Base-by-base conservation (phyloP, 2,113 vertebrate genomes). In the Lasiurus cinereus region DNA sequence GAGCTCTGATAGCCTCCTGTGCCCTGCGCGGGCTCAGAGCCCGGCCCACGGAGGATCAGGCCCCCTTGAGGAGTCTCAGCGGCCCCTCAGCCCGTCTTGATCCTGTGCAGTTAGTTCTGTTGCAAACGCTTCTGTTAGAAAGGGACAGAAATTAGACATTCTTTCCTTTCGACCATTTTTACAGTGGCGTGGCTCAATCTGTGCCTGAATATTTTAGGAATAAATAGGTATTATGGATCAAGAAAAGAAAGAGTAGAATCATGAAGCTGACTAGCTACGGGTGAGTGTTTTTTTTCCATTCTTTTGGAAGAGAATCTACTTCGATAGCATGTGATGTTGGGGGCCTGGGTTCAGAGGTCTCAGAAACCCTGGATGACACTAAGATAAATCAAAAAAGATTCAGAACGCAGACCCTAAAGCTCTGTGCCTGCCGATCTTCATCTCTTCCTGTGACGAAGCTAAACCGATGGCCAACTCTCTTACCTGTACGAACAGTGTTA, bases 261-360 rank as follows among this genome's bases (percentile, higher is more conserved):
- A 95, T 97, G 97, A 97, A 97, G 95, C 80, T 98, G 95, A 96
- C 97, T 94, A 96, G 93, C 97, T 98, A 52, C 96, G 91, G 97
- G 91, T 96, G 96, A 95, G 74, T 96, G 96, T 97, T 97, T 98
- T 97, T 39, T 97, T 93, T 76, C 95, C 95, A 50, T 80, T 80
- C 95, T 91, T 94, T 95, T 96, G 94, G 67, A 97, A 96, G 97
- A 94, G 79, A 90, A 97, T 95, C 93, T 96, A 83, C 94, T 97
- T 97, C 73, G 33, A 66, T 98, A 66, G 96, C 72, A 73, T 96
- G 78, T 82, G 93, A 90, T 97, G 87, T 96, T 24, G 43, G 87
- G 93, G 33, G 43, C 62, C 24, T 94, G 87, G 94, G 91, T 98
- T 96, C 98, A 94, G 95, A 96, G 96, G 93, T 83, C 93, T 98